Evolutionary conservation across 1,140 invertebrate species (phyloP).

Genomic region (Melanaphis sacchari): DNA sequence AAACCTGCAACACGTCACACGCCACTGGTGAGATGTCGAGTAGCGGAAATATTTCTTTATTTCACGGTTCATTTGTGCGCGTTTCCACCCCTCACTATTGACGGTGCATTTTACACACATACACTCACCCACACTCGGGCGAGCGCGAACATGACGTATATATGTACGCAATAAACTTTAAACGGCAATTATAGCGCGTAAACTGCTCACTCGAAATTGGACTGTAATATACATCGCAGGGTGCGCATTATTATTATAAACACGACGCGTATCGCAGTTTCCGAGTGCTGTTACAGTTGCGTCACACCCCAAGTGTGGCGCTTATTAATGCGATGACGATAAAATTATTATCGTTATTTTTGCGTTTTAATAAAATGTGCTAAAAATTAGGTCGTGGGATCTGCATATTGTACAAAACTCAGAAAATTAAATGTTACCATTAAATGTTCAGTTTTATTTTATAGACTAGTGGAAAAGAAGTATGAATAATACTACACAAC

Average conservation of each 20-base stretch:
- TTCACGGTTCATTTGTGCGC: slow-evolving; percentile 26
- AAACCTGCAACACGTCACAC: not conserved
- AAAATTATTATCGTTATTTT: not conserved
- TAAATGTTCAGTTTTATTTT: not conserved
- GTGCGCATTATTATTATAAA: not conserved
- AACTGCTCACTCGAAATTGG: not conserved
- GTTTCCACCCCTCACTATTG: not conserved
- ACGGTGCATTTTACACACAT: not conserved
- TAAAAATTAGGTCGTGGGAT: not conserved
- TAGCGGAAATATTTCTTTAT: not conserved
- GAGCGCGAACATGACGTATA: no score
- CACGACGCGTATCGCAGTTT: not conserved
- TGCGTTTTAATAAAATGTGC: not conserved
- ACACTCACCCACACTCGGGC: not conserved
- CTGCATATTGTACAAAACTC: no score
- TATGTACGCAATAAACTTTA: not conserved
- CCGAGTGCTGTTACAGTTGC: not conserved
- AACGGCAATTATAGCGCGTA: not conserved
- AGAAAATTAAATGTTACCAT: no score
- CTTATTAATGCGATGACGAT: not conserved
- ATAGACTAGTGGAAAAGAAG: no score
- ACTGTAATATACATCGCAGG: not conserved
- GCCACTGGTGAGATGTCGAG: not conserved
- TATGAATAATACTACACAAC: not conserved
- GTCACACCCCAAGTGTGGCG: not conserved